These are phyloP conservation scores for Brachionus paranguensis DNA, from an alignment of 1,140 invertebrate genomes.

Conservation along the genomic window DNA sequence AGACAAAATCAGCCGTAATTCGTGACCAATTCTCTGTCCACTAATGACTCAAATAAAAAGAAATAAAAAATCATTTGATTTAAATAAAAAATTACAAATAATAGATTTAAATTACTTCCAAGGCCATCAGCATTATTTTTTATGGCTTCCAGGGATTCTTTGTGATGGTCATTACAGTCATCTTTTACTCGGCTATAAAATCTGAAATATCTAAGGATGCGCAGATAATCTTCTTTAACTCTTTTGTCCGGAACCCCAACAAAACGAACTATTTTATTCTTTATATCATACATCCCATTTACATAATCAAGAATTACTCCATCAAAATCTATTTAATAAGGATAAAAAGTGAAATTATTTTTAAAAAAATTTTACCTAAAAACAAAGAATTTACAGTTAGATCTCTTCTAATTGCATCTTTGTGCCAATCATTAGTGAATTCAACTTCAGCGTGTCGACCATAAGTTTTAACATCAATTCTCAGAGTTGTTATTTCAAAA, in stretches of 20 bases:
- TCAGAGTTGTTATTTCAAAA: conserved; percentile 70
- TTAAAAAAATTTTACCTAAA: background rate
- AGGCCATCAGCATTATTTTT: conserved; percentile 14
- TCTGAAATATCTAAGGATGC: conserved; percentile 87
- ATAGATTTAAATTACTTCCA: too few relatives aligned
- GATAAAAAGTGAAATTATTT: background rate
- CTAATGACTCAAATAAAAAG: conserved; percentile 29
- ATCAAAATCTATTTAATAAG: background rate
- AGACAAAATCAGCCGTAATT: background rate
- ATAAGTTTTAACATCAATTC: conserved; percentile 85
- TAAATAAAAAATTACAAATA: background rate
- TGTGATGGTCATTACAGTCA: background rate
- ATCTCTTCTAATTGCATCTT: conserved; percentile 63
- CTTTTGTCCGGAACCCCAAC: conserved; percentile 78
- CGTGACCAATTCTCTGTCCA: conserved; percentile 28
- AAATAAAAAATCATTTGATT: background rate
- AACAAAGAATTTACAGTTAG: conserved; percentile 28
- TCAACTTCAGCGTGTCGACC: conserved; percentile 88
- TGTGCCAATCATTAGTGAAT: conserved; percentile 87
- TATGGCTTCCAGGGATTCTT: conserved; percentile 18
- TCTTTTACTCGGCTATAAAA: conserved; percentile 59
- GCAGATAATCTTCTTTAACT: conserved; percentile 90
- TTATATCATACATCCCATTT: conserved; percentile 23
- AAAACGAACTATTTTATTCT: conserved; percentile 69
- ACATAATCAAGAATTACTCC: conserved; percentile 27